Conservation (phyloP, 1,140 invertebrate genomes). For the Epicauta chinensis region DNA sequence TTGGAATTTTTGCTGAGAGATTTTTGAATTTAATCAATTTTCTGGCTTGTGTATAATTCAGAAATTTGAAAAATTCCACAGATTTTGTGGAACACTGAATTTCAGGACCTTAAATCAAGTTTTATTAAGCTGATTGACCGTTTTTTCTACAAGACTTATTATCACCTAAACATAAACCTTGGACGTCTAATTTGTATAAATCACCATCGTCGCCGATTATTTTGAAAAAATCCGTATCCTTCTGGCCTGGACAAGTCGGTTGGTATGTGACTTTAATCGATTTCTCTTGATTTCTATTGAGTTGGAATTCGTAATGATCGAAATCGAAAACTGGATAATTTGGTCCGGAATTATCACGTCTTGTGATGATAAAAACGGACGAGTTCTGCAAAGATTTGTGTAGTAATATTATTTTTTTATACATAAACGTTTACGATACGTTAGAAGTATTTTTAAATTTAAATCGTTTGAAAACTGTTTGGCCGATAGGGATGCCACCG, state of each 20-base stretch:
- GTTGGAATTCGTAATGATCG: constrained; percentile 12
- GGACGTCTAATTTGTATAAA: constrained; percentile 15
- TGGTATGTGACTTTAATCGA: constrained; percentile 21
- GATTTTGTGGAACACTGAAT: constrained; percentile 5
- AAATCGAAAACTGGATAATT: constrained; percentile 23
- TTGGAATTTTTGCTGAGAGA: constrained; percentile 1
- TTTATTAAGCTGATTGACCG: constrained; percentile 18
- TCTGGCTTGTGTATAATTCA: neutral
- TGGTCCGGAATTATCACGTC: constrained; percentile 10
- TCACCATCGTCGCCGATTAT: constrained; percentile 15
- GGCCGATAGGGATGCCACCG: constrained; percentile 7
- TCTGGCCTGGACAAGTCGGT: constrained; percentile 15
- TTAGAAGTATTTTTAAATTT: neutral
- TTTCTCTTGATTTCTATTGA: constrained; percentile 9
- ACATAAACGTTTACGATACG: neutral
- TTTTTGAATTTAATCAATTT: constrained; percentile 8
- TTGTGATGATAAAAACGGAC: constrained; percentile 13
- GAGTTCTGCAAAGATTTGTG: constrained; percentile 7
- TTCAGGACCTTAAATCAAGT: no score
- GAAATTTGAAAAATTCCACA: constrained; percentile 2
- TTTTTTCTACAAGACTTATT: neutral
- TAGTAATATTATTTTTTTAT: neutral
- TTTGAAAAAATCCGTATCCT: constrained; percentile 22
- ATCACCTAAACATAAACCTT: constrained; percentile 24
- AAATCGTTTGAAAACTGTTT: constrained; percentile 3